phyloP scores from a whole-genome alignment of 2,888 invertebrate species.

The Criorhina ranunculi region DNA sequence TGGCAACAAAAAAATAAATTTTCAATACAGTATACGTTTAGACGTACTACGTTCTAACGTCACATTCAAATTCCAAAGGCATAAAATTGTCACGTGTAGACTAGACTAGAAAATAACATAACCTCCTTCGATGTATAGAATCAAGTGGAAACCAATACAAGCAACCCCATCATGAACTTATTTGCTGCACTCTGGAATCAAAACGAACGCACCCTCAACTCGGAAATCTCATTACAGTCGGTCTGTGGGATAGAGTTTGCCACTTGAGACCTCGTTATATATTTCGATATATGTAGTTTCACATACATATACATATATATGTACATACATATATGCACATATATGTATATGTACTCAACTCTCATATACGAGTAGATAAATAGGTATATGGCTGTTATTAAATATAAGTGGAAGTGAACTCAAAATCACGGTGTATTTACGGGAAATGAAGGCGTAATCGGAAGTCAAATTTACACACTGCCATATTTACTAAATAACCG shows the following conservation, averaged over 20 bases:
- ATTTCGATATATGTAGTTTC: constrained; percentile 24
- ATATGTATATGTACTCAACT: constrained; percentile 4
- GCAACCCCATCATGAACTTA: neutral
- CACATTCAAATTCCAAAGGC: too few species aligned
- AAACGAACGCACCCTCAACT: constrained; percentile 40
- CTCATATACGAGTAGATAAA: constrained; percentile 49
- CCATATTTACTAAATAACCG: constrained; percentile 25
- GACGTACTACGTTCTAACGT: too few species aligned
- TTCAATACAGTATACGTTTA: too few species aligned
- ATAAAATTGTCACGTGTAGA: too few species aligned
- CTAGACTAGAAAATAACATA: too few species aligned
- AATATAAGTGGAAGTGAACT: constrained; percentile 68
- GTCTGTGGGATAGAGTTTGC: constrained; percentile 40
- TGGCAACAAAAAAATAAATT: too few species aligned
- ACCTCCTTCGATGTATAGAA: too few species aligned
- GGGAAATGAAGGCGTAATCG: constrained; percentile 50
- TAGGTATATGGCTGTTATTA: constrained; percentile 66
- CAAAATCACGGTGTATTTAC: constrained; percentile 61
- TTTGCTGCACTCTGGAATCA: neutral
- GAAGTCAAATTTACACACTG: constrained; percentile 37
- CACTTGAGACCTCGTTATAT: constrained; percentile 40
- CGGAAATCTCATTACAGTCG: constrained; percentile 12
- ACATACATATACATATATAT: constrained; percentile 38
- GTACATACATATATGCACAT: constrained; percentile 14
- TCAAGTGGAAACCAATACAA: constrained; percentile 2